These are phyloP conservation scores for Panopea generosa DNA, from an alignment of 2,888 invertebrate genomes.

Conservation along the genomic window DNA sequence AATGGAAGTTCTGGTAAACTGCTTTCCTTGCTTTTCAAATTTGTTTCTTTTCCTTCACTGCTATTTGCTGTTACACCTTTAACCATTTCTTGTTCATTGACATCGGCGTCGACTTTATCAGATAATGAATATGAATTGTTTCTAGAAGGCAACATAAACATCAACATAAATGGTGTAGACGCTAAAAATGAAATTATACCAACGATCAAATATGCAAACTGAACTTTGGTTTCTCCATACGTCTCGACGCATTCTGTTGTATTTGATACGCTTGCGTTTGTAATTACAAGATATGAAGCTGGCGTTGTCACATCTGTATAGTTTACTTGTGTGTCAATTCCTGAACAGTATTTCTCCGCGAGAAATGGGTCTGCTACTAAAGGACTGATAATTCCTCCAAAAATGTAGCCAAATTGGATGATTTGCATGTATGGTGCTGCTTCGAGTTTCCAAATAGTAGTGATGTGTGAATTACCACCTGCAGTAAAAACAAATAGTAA, in stretches of 20 bases:
- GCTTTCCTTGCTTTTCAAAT: too few species aligned
- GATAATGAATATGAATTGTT: conserved; percentile 12
- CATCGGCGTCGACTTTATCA: neutral
- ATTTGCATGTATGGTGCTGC: conserved; percentile 85
- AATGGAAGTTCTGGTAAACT: conserved; percentile 31
- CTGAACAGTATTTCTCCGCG: too few species aligned
- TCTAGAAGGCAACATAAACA: conserved; percentile 21
- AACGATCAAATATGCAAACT: conserved; percentile 30
- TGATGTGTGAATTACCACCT: conserved; percentile 52
- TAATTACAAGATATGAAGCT: too few species aligned
- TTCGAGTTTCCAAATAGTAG: conserved; percentile 74
- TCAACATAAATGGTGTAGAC: conserved; percentile 25
- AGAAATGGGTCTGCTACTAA: conserved; percentile 84
- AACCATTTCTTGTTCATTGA: conserved; percentile 15
- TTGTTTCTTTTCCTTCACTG: too few species aligned
- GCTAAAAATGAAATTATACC: conserved; percentile 24
- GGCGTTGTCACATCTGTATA: too few species aligned
- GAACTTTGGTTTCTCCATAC: conserved; percentile 40
- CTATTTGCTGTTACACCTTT: too few species aligned
- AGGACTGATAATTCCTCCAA: conserved; percentile 85
- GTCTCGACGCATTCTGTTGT: conserved; percentile 24
- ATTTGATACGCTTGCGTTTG: too few species aligned
- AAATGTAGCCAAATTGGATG: conserved; percentile 85
- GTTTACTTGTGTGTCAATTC: too few species aligned
- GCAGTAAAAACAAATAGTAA: too few species aligned